These are phyloP conservation scores for Pitta sordida DNA, from an alignment of 2,113 vertebrate genomes.

Conservation along the genomic window DNA sequence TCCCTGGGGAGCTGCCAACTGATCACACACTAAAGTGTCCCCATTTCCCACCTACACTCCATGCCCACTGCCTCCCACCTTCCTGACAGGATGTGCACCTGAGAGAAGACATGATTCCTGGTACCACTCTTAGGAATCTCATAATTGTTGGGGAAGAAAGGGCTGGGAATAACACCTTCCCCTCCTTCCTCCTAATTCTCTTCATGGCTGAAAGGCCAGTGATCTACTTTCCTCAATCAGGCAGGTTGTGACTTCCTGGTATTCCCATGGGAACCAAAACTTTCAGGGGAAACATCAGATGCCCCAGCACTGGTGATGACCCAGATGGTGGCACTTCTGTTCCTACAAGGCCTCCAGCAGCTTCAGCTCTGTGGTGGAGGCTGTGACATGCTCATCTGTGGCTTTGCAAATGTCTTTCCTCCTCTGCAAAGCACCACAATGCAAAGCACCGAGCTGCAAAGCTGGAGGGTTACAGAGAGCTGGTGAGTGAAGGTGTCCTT, in stretches of 20 bases:
- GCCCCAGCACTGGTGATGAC: neutral
- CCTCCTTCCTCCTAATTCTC: neutral
- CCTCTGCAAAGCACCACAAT: fast-evolving
- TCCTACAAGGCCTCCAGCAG: neutral
- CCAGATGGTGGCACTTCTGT: neutral
- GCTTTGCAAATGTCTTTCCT: neutral
- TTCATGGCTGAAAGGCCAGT: neutral
- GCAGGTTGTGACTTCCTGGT: neutral
- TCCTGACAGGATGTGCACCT: neutral
- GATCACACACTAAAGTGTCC: neutral
- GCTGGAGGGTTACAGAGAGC: neutral
- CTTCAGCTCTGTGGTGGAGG: neutral
- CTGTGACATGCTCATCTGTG: neutral
- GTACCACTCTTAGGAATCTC: neutral
- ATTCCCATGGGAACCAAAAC: neutral
- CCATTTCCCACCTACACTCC: neutral
- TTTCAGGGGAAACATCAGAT: neutral
- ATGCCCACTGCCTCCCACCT: neutral
- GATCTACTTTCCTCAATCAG: neutral
- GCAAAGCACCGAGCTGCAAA: neutral
- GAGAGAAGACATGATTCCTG: neutral
- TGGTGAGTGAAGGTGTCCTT: neutral
- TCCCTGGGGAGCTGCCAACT: neutral
- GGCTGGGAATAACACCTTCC: neutral
- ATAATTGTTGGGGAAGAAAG: neutral